Evolutionary conservation across 1,140 invertebrate genomes (phyloP).

Genomic region (Macrobrachium nipponense): DNA sequence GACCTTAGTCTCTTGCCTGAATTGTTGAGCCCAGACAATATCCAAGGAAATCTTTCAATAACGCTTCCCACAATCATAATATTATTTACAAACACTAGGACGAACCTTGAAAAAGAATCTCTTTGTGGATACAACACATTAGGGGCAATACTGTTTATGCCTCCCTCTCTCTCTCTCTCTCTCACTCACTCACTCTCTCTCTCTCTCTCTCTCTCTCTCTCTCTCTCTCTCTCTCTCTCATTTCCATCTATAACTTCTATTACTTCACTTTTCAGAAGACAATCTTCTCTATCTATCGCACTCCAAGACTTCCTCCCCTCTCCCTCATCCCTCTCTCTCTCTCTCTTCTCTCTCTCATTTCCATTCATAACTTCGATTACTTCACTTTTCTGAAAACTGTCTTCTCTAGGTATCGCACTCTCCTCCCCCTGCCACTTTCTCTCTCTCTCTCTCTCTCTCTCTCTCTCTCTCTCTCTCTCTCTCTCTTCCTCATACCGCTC

Average conservation of each 20-base stretch:
- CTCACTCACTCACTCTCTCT: background rate
- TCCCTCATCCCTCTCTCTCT: too few relatives aligned
- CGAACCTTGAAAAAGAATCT: background rate
- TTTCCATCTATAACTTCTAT: background rate
- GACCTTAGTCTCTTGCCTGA: too few relatives aligned
- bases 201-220: too few relatives aligned
- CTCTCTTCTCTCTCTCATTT: background rate
- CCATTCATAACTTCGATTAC: background rate
- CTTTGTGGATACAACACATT: background rate
- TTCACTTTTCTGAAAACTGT: background rate
- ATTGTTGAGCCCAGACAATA: too few relatives aligned
- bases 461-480: background rate
- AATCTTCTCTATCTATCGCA: slow-evolving; percentile 8
- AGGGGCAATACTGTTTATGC: background rate
- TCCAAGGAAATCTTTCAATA: too few relatives aligned
- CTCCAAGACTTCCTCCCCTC: too few relatives aligned
- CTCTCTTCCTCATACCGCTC: background rate
- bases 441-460: too few relatives aligned
- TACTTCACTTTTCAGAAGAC: background rate
- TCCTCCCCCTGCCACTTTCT: too few relatives aligned
- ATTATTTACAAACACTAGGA: too few relatives aligned
- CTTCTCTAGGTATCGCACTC: slow-evolving; percentile 1
- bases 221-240: too few relatives aligned
- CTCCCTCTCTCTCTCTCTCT: background rate
- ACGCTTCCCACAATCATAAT: too few relatives aligned